Evolutionary conservation across 2,888 invertebrate genomes (phyloP), one percentile per base, ranked within the genome.

Genomic region (Caenorhabditis sp.): DNA sequence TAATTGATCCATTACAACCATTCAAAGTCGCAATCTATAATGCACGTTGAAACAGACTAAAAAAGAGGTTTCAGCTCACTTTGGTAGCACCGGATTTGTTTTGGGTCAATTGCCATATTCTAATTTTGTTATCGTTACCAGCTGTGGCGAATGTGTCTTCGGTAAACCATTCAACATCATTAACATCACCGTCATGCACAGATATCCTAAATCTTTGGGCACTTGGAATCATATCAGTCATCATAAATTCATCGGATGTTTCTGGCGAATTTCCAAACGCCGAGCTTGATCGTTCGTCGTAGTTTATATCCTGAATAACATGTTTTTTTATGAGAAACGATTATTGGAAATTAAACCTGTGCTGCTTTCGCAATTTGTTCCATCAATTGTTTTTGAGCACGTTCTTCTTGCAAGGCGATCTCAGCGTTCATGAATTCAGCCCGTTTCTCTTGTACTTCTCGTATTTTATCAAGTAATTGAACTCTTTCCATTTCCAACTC

Each of bases 71-170:
- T 19, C 1, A 3, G 21, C 14, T 36, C 4, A 72, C 68, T 23
- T 68, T 73, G 0, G 59, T 24, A 1, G 66, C 69, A 0, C 62
- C 66, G 5, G 60, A 74, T 21, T 89, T 88, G 53, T 82, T 84
- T 8, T 58, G 58, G 4, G 80, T 79, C 37, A 94, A 91, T 88
- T 95, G 95, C 97, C 97, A 99, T 60, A 99, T 90, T 89, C 97
- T 97, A 72, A 99, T 93, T 91, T 95, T 97, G 83, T 97, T 91
- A 89, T 99, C 99, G 14, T 94, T 93, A 63, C 97, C 97, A 23
- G 96, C 97, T 3, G 96, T 95, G 21, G 95, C 96, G 67, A 91
- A 89, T 58, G 88, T 88, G 81, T 93, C 84, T 94, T 95, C 24
- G 93, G 92, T 8, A 8, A 95, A 94, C 95, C 96, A 99, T 88